Base-by-base conservation (phyloP, 2,888 invertebrate genomes). In the Hylaea fasciaria region DNA sequence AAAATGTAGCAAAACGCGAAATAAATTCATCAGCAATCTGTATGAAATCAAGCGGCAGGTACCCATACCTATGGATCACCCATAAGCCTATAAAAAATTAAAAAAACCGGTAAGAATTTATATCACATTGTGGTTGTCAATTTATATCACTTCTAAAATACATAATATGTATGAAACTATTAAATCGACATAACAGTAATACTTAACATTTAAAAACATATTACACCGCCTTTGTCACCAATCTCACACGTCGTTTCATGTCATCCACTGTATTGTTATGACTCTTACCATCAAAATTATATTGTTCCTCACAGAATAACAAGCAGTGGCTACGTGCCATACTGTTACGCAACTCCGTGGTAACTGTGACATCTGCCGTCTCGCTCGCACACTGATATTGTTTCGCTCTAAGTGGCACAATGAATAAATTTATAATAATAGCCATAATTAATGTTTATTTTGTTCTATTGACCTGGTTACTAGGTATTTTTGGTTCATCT, bases 261-360 rank as follows among this genome's bases (percentile, higher is more conserved):
- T 52, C 55, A 51, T 47, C n/a, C 13, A 40, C 41, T 41, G 41
- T 44, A 37, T 48, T 44, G 56, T 39, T 29, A 44, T 51, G 55
- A 56, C 44, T 46, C 39, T 37, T 48, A 49, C 54, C 51, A 57
- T 53, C 51, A 53, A 51, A 57, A 56, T 56, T 52, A 52, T 51
- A 57, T 57, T 63, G 63, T 63, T 57, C 43, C 28, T 12, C 55
- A 62, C 62, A 57, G 62, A 54, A 56, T 66, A 65, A 45, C 14
- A 7, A 40, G 35, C 57, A 65, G 69, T 70, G 65, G 57, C 66
- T 59, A 55, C 47, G 69, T 70, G 64, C 64, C 57, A 52, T 72
- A 73, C 67, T 58, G 62, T 83, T 78, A 72, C 62, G 80, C 65
- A 80, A 82, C 51, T 45, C 32, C 81, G 81, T 83, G 83, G 83